Evolutionary conservation across 1,140 invertebrate genomes (phyloP), one percentile per base, ranked within the genome.

Genomic region (Amphibalanus amphitrite): DNA sequence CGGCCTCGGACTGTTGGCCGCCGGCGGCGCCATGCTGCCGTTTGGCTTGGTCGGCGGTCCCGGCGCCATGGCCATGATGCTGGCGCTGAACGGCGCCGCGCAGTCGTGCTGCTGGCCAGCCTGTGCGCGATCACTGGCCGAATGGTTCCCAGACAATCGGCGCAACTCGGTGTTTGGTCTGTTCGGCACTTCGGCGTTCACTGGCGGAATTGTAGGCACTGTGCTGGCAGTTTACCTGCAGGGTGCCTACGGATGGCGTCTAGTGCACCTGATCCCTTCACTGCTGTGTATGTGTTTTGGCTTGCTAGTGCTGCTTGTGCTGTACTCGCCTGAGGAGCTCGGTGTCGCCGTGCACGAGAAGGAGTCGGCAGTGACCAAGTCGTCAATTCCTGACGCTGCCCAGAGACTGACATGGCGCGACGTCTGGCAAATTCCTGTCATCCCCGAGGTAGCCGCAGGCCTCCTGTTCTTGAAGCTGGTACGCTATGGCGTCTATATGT

Each of bases 401-500:
- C 20, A 59, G 8, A 33, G 64, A n/a, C 28, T 71, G 30, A 71
- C 73, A 28, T 72, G 71, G 28, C 70, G 73, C 47, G 33, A 38
- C 33, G 71, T 81, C 23, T 79, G 78, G 79, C 70, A 70, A 47
- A 76, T 81, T 33, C 77, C 78, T 25, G 79, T 80, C 75, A 78
- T 85, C 28, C 75, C 79, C n/a, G 82, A 84, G 74, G 77, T 84
- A 28, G 79, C 83, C 25, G 69, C 82, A 28, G 79, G 80, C 28
- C 80, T 84, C 69, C 80, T 84, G 71, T 84, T 82, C 74, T 75
- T 84, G 6, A 85, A 85, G 76, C 76, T 83, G 64, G 83, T 84
- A 6, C 79, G 84, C 26, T 85, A 84, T 75, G 79, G 80, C 73
- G 82, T 84, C 78, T 83, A 82, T 75, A 82, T 84, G 79, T 85